phyloP scores from a whole-genome alignment of 1,140 invertebrate species.

The Delia radicum region DNA sequence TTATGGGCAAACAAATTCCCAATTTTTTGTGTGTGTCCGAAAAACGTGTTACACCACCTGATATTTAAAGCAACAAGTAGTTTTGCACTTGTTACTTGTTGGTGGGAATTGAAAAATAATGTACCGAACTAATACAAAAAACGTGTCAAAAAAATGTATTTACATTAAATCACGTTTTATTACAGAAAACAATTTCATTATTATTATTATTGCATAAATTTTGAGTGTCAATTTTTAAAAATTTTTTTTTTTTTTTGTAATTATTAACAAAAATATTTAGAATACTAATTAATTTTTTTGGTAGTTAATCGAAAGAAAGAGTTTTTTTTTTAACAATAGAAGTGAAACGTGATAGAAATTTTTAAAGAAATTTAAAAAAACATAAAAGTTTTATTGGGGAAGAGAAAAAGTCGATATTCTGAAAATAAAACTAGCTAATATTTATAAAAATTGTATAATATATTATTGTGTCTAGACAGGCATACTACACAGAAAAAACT shows the following conservation, averaged over 20 bases:
- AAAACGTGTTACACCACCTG: too few species aligned
- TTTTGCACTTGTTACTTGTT: background rate
- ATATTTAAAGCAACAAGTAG: background rate
- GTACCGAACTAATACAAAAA: too few species aligned
- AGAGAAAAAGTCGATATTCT: background rate
- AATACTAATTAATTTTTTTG: too few species aligned
- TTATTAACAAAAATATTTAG: too few species aligned
- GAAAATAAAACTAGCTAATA: too few species aligned
- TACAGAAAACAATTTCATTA: background rate
- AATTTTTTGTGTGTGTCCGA: too few species aligned
- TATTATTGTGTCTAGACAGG: too few species aligned
- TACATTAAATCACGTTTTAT: background rate
- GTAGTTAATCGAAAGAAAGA: background rate
- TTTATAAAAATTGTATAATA: too few species aligned
- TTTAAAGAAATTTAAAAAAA: background rate
- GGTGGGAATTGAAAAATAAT: too few species aligned
- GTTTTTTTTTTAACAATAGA: background rate
- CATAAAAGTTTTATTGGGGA: background rate
- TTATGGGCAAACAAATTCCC: too few species aligned
- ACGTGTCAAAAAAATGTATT: background rate
- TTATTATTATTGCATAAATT: background rate
- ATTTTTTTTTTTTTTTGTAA: background rate
- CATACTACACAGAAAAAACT: too few species aligned
- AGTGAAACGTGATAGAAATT: background rate
- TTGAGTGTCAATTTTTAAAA: background rate